Evolutionary conservation across 2,113 vertebrate species (phyloP), one percentile per base, ranked within the genome.

Genomic region (Probosciger aterrimus): DNA sequence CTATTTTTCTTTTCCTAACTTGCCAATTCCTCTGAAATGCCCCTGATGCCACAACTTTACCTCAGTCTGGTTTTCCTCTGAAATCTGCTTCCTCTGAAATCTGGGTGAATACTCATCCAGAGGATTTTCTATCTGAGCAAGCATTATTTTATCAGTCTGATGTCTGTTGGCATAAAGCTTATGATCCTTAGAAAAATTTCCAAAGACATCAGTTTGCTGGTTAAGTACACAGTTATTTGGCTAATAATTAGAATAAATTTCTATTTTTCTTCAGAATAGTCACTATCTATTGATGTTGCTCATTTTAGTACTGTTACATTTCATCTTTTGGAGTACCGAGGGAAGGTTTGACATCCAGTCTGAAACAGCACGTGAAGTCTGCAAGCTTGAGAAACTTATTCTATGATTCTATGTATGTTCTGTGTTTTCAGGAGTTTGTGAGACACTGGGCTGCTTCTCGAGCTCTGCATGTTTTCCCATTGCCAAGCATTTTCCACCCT

Each of bases 391-490:
- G 86, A n/a, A 59, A n/a, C 33, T 9, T 59, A 22, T 59, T 59
- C 55, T 14, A 33, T 33, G 31, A 22, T 57, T 57, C 55, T 22
- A 7, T 16, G 91, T 41, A 41, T 41, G 41, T 41, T 41, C 11
- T 41, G 41, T 97, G 91, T 95, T 98, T 98, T 95, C 85, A 94
- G 93, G 97, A 98, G 81, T 97, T 98, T 92, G 69, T 94, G 79
- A 93, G 96, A 53, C 60, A 97, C 91, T 98, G 97, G 97, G 92
- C 94, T 95, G 81, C 22, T 82, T 92, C 85, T 97, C 63, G 25
- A 97, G 97, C 92, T 95, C 84, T 15, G 53, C 52, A 9, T 90
- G 63, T 83, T 98, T 94, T 91, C 93, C 95, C 59, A 83, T 37
- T 92, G 95, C 88, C 87, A 97, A 90, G 71, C 88, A 89, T 43